Conservation (phyloP, 2,113 vertebrate genomes). For the Daphoenositta chrysoptera region DNA sequence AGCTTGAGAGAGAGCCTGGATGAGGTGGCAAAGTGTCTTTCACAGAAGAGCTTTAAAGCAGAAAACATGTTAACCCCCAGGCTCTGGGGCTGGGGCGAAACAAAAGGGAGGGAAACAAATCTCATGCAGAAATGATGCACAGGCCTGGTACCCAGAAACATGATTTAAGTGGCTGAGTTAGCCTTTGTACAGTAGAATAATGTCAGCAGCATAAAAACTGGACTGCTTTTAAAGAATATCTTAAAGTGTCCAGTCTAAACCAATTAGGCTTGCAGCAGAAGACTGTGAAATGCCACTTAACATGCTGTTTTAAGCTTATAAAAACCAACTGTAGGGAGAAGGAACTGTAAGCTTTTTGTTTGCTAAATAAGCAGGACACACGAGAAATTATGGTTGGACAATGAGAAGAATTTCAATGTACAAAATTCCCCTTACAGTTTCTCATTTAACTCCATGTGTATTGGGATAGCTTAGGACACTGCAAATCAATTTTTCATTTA, state of each 20-base stretch:
- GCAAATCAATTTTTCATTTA: not conserved
- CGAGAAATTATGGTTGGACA: not conserved
- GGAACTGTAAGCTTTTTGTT: not conserved
- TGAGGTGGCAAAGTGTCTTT: slow-evolving; percentile 25
- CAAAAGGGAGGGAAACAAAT: not conserved
- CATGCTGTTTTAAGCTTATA: not conserved
- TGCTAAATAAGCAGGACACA: not conserved
- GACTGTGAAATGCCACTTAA: slow-evolving; percentile 15
- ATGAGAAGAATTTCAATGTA: not conserved
- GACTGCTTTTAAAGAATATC: not conserved
- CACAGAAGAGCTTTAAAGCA: slow-evolving; percentile 19
- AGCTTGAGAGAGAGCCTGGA: not conserved
- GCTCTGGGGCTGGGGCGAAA: not conserved
- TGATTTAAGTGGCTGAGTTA: not conserved
- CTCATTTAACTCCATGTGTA: not conserved
- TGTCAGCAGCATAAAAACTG: not conserved
- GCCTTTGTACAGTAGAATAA: not conserved
- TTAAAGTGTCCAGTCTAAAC: not conserved
- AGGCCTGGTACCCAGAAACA: not conserved
- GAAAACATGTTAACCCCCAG: slow-evolving; percentile 18
- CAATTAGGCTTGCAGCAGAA: not conserved
- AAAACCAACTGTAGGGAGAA: not conserved
- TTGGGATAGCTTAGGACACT: not conserved
- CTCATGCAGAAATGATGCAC: not conserved
- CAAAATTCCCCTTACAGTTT: not conserved